A percentile compares a stretch with the other conserved stretches of the same genome.
Conservation (phyloP, 1,140 invertebrate genomes). For the Episyrphus balteatus region DNA sequence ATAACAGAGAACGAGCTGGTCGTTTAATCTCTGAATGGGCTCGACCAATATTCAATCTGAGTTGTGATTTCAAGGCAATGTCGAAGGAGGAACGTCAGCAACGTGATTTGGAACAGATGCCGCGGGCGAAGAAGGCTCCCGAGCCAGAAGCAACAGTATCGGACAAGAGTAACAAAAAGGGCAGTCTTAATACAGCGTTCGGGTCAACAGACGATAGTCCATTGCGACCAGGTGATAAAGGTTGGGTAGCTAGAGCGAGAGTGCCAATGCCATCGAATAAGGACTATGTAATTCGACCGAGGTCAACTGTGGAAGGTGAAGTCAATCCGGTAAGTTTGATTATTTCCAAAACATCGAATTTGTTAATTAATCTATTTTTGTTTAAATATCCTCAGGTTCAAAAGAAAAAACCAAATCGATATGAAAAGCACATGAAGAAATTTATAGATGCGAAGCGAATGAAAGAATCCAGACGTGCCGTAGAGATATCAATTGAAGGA, state of each 20-base stretch:
- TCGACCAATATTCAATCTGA: conserved; percentile 90
- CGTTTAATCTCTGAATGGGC: conserved; percentile 95
- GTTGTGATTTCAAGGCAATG: conserved; percentile 88
- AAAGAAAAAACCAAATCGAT: conserved; percentile 74
- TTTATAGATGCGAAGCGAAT: conserved; percentile 78
- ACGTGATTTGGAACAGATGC: conserved; percentile 80
- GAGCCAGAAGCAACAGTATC: conserved; percentile 26
- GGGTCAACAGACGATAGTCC: conserved; percentile 30
- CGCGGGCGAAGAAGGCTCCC: conserved; percentile 49
- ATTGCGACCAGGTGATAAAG: conserved; percentile 83
- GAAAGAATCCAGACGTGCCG: conserved; percentile 66
- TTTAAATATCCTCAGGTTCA: conserved; percentile 41
- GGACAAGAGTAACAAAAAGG: conserved; percentile 42
- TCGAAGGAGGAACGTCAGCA: conserved; percentile 78
- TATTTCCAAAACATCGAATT: neutral
- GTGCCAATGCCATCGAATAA: conserved; percentile 92
- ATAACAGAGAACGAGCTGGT: conserved; percentile 82
- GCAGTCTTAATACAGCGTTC: conserved; percentile 44
- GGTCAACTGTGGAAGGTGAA: conserved; percentile 79
- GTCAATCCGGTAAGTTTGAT: conserved; percentile 57
- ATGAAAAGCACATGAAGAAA: conserved; percentile 84
- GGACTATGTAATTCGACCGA: conserved; percentile 91
- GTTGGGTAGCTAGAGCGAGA: conserved; percentile 87
- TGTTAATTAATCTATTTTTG: conserved; percentile 8
- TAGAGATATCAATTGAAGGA: conserved; percentile 91